These are phyloP conservation scores for Sinopyrophorus schimmeli DNA, from an alignment of 2,888 invertebrate species.

Conservation along the genomic window DNA sequence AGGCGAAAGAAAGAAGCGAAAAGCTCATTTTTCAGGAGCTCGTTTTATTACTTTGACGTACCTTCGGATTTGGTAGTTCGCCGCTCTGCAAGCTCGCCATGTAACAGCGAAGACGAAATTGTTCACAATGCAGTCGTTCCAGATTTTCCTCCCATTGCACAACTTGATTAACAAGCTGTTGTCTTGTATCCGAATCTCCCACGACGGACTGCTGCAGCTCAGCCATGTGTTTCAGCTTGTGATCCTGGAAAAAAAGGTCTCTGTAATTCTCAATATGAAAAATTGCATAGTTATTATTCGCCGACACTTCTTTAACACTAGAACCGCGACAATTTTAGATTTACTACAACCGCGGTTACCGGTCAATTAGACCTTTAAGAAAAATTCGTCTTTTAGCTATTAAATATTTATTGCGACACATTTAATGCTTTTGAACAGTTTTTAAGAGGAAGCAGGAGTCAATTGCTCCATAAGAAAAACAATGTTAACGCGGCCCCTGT, in stretches of 20 bases:
- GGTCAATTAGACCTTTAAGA: no score
- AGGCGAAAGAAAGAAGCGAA: constrained; percentile 7
- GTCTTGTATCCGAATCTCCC: constrained; percentile 87
- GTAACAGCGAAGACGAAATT: constrained; percentile 93
- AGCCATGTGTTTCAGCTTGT: constrained; percentile 98
- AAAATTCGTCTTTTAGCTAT: no score
- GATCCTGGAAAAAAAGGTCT: constrained; percentile 71
- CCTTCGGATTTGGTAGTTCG: constrained; percentile 97
- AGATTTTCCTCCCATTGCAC: constrained; percentile 96
- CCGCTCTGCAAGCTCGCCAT: constrained; percentile 96
- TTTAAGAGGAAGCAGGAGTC: no score
- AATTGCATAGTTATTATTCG: no score
- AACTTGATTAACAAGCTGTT: constrained; percentile 91
- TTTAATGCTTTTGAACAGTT: no score
- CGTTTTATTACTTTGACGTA: constrained; percentile 50
- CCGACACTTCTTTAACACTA: no score
- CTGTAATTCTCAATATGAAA: not conserved
- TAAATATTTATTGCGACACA: no score
- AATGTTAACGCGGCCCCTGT: no score
- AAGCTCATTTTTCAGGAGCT: constrained; percentile 8
- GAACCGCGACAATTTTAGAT: no score
- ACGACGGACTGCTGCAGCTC: constrained; percentile 97
- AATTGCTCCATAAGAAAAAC: no score
- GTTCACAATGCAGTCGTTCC: constrained; percentile 94
- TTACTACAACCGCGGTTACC: no score